phyloP scores from a whole-genome alignment of 2,113 vertebrate genomes.

The Odontesthes bonariensis region DNA sequence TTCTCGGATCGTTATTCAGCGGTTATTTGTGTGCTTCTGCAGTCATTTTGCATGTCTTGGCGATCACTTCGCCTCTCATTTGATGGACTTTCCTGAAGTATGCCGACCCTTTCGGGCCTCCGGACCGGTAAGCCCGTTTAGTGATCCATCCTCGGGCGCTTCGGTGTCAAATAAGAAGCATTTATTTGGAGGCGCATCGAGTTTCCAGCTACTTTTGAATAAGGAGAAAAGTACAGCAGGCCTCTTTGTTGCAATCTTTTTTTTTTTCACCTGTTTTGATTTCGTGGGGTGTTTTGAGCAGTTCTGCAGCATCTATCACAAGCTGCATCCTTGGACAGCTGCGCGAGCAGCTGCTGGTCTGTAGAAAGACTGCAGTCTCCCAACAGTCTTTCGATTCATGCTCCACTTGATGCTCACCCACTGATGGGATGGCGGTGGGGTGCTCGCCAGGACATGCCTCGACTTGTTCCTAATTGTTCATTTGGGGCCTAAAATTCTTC shows the following conservation, averaged over 20 bases:
- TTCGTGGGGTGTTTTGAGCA: constrained; percentile 56
- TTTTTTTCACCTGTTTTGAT: constrained; percentile 58
- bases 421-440: constrained; percentile 52
- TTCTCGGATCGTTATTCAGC: no score
- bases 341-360: constrained; percentile 70
- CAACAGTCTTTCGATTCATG: constrained; percentile 67
- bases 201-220: constrained; percentile 16
- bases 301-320: constrained; percentile 56
- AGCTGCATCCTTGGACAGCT: constrained; percentile 66
- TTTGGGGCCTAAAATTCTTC: constrained; percentile 48
- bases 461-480: constrained; percentile 68
- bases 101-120: background rate
- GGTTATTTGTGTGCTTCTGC: no score
- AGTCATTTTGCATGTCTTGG: no score
- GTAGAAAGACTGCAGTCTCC: constrained; percentile 46
- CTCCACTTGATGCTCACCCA: constrained; percentile 56
- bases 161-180: constrained; percentile 19
- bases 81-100: background rate
- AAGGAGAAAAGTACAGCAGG: constrained; percentile 15
- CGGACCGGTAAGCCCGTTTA: background rate
- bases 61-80: background rate
- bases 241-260: constrained; percentile 15
- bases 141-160: background rate
- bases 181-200: background rate
- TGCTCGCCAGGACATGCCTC: constrained; percentile 55